Base-by-base conservation (phyloP, 1,140 invertebrate genomes). In the Drosophila sp. region DNA sequence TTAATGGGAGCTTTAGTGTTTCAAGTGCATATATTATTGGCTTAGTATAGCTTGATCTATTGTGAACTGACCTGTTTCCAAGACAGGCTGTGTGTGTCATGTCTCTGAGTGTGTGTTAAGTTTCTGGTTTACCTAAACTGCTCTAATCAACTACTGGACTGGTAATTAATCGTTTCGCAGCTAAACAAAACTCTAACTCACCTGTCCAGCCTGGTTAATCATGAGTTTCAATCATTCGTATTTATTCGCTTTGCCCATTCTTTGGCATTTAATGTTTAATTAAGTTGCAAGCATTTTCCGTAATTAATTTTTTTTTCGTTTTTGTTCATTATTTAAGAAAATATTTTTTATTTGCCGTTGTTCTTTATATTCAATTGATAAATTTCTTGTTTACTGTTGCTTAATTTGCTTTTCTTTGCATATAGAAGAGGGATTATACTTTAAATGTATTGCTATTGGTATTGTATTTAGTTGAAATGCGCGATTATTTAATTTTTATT, bases 371-470 rank as follows among this genome's bases (percentile, higher is more conserved):
- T 67, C 21, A 59, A 51, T 79, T 72, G 73, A 73, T 79, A 80
- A 70, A 50, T 58, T 73, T 61, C 34, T 51, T 38, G 9, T 58
- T 61, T 16, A 6, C 32, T 50, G 5, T 50, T 50, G 46, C 46
- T 50, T 13, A 34, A 61, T 72, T 65, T 43, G 4, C 66, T 70
- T 54, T 73, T 54, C 48, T 64, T 80, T 62, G 57, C 62, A 80
- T 76, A 86, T 78, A 82, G 65, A 82, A 80, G 80, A 76, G 66
- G 89, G 73, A 80, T 82, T 87, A 79, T 89, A 64, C 25, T 79
- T 76, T 82, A 62, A 61, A 66, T 78, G 64, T 71, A 53, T 58
- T 50, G 46, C 48, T 70, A 53, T 58, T 50, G 46, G 54, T 70
- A 69, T 80, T 69, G 50, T 67, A 77, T 80, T 74, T 58, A 69